Evolutionary conservation across 2,113 vertebrate species (phyloP).

Genomic region (Callopanchax toddi): DNA sequence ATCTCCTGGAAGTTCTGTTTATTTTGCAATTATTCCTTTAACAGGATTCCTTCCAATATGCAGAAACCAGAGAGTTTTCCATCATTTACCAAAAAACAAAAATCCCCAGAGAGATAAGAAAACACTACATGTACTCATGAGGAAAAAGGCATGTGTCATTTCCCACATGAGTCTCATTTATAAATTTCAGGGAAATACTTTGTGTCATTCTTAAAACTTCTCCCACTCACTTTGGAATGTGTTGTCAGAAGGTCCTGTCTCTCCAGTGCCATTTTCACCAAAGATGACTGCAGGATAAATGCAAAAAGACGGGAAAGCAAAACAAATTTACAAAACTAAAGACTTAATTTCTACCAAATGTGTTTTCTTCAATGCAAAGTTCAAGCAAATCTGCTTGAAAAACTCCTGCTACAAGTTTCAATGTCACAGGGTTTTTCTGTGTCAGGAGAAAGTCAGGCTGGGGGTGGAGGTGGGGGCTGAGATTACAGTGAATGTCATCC

Average conservation of each 20-base stretch:
- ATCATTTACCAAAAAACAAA: constrained; percentile 41
- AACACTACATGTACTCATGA: constrained; percentile 8
- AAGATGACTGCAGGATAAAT: constrained; percentile 37
- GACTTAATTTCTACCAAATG: constrained; percentile 37
- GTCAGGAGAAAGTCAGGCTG: constrained; percentile 26
- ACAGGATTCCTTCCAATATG: constrained; percentile 10
- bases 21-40: constrained; percentile 25
- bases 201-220: constrained; percentile 35
- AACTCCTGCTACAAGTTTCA: constrained; percentile 42
- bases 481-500: constrained; percentile 79
- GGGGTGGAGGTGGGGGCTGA: constrained; percentile 44
- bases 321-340: background rate
- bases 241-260: constrained; percentile 47
- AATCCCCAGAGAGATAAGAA: no score
- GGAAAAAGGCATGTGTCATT: constrained; percentile 38
- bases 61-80: constrained; percentile 19
- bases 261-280: constrained; percentile 50
- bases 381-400: constrained; percentile 32
- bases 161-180: constrained; percentile 46
- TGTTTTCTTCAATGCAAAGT: constrained; percentile 27
- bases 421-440: constrained; percentile 57
- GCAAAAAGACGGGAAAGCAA: constrained; percentile 39
- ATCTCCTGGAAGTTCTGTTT: constrained; percentile 38
- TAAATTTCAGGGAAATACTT: constrained; percentile 37
- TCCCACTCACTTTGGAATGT: constrained; percentile 38